Evolutionary conservation across 2,797 vertebrate species (phyloP).

Genomic region (Psittacula echo): DNA sequence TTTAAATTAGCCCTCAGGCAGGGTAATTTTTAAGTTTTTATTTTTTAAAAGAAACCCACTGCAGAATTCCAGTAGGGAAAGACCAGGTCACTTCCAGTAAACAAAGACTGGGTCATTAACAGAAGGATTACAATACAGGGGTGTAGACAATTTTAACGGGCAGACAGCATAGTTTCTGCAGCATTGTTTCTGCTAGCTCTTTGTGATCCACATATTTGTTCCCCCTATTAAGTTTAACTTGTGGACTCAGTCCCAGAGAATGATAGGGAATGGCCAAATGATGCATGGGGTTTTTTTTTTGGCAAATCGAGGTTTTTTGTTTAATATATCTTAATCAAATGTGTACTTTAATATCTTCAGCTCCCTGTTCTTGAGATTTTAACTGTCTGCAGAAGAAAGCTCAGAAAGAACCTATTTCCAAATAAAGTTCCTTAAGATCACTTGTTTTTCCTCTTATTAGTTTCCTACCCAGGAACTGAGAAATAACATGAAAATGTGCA

Average conservation of each 20-base stretch:
- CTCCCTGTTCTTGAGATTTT: neutral
- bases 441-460: neutral
- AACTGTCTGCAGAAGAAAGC: neutral
- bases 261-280: neutral
- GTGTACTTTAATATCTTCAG: neutral
- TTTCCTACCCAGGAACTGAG: neutral
- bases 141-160: neutral
- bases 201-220: neutral
- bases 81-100: neutral
- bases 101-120: neutral
- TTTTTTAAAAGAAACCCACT: neutral
- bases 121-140: neutral
- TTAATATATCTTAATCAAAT: neutral
- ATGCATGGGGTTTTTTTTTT: neutral
- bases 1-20: neutral
- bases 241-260: neutral
- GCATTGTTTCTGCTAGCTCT: neutral
- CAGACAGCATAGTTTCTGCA: neutral
- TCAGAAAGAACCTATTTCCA: neutral
- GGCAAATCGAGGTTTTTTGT: neutral
- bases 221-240: neutral
- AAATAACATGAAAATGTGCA: slow-evolving; percentile 6
- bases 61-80: neutral
- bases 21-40: neutral
- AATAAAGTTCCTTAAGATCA: neutral